Percentiles rank a stretch among this genome's conserved stretches.
These are phyloP conservation scores for Corvus cornix DNA, from an alignment of 2,113 vertebrate genomes.

Conservation along the genomic window DNA sequence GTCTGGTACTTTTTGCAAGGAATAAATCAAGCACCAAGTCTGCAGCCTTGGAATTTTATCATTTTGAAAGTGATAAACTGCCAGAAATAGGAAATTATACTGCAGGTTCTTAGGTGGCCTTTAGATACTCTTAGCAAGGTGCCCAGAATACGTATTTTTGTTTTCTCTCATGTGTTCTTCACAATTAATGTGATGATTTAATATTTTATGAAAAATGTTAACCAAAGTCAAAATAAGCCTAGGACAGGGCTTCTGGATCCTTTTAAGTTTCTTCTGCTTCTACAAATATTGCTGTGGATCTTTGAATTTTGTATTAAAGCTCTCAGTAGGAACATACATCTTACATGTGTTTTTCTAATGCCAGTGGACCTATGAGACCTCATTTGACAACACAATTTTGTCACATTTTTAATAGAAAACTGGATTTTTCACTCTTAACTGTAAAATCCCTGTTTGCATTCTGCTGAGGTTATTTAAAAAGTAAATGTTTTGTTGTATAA, in stretches of 20 bases:
- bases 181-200: not conserved
- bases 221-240: not conserved
- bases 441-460: not conserved
- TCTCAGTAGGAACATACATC: not conserved
- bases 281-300: not conserved
- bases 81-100: not conserved
- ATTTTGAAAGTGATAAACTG: not conserved
- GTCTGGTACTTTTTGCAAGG: not conserved
- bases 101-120: not conserved
- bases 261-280: not conserved
- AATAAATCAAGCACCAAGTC: not conserved
- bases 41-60: not conserved
- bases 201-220: not conserved
- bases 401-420: not conserved
- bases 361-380: not conserved
- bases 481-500: not conserved
- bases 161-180: not conserved
- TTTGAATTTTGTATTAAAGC: not conserved
- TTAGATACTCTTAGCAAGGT: not conserved
- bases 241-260: not conserved
- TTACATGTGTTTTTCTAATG: not conserved
- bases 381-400: not conserved
- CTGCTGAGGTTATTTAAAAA: not conserved
- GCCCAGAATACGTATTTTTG: not conserved
- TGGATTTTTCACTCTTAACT: not conserved